These are phyloP conservation scores for Grallaria varia DNA, from an alignment of 2,113 vertebrate species.

Conservation along the genomic window DNA sequence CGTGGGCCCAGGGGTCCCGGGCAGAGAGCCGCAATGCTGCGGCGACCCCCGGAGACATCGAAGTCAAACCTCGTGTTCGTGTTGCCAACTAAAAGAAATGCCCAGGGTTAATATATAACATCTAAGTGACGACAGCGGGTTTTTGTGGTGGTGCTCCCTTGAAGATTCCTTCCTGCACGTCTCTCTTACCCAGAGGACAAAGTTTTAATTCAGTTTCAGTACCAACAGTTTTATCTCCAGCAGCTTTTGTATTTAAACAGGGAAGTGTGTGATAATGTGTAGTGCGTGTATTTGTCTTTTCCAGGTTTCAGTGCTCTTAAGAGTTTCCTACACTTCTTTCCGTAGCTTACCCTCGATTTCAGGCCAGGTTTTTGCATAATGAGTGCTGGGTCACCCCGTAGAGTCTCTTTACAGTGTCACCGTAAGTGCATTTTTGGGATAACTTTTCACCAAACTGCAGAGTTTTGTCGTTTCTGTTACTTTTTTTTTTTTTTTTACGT, in stretches of 20 bases:
- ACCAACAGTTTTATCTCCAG: background rate
- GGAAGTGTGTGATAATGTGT: background rate
- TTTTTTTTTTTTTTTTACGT: background rate
- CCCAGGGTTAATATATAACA: accelerated
- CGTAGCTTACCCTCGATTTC: accelerated
- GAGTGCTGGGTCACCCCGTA: background rate
- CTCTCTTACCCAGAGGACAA: too few relatives aligned
- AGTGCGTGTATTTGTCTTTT: accelerated
- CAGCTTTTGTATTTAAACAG: accelerated
- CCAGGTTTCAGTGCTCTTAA: accelerated
- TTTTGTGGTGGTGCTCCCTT: too few relatives aligned
- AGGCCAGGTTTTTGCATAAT: background rate
- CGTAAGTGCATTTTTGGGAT: accelerated
- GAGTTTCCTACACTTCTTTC: accelerated
- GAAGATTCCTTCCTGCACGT: too few relatives aligned
- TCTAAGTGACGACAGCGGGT: background rate
- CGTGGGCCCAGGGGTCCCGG: accelerated
- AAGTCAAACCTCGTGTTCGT: too few relatives aligned
- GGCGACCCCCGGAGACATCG: accelerated
- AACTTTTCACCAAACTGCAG: background rate
- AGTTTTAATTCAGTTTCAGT: background rate
- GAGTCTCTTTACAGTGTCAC: background rate
- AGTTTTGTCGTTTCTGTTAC: background rate
- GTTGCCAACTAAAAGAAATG: background rate
- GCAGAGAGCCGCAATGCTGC: background rate